Conservation (phyloP, 1,140 invertebrate genomes). For the Saxidomus purpurata region DNA sequence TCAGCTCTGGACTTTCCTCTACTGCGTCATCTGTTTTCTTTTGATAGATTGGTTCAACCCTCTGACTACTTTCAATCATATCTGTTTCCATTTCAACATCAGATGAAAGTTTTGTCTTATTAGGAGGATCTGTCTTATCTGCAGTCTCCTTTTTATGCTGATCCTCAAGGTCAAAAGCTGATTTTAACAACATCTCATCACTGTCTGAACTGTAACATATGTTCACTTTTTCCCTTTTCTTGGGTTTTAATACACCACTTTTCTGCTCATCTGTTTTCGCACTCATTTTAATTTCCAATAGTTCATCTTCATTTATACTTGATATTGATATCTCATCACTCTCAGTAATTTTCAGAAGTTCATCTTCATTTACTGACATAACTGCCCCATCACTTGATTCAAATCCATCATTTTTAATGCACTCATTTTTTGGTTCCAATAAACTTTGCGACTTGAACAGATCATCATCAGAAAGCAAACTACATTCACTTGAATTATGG, state of each 20-base stretch:
- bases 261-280: neutral
- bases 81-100: neutral
- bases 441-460: neutral
- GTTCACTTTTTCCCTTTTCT: neutral
- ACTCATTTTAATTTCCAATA: neutral
- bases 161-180: constrained; percentile 1
- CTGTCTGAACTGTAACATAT: constrained; percentile 7
- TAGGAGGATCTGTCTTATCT: no score
- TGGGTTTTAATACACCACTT: neutral
- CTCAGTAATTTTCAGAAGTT: neutral
- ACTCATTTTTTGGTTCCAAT: neutral
- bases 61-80: neutral
- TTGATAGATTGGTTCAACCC: neutral
- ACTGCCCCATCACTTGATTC: constrained; percentile 23
- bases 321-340: neutral
- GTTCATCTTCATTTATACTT: neutral
- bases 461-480: constrained; percentile 14
- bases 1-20: neutral
- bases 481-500: neutral
- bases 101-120: no score
- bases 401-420: neutral
- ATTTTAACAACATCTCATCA: constrained; percentile 17
- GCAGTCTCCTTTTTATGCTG: neutral
- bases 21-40: neutral
- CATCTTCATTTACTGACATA: constrained; percentile 4